Base-by-base conservation (phyloP, 2,888 invertebrate species). In the Iselma pallidipennis region DNA sequence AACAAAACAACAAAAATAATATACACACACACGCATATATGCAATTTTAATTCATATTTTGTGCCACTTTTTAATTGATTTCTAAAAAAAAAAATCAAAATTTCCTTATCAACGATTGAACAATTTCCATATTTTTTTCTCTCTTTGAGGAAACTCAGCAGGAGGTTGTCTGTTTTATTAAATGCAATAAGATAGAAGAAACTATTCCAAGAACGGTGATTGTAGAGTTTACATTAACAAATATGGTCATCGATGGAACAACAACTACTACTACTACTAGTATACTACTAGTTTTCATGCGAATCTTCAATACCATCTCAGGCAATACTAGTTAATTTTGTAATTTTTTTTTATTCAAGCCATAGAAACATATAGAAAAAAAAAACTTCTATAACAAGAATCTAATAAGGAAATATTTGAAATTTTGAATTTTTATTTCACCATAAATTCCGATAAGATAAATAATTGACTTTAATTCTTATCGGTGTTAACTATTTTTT, bases 161-260 rank as follows among this genome's bases (percentile, higher is more conserved):
- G 16, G 42, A 16, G 42, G 14, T 14, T n/a, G 42, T 37, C 42
- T 37, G 42, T 16, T 14, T n/a, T n/a, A 4, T 37, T 49, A 21
- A 49, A 49, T 37, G 49, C 49, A 50, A 50, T 29, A 6, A 25
- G 9, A 7, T 50, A 37, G 33, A 37, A 37, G 50, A 25, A 50
- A 29, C 26, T 29, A 29, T 50, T 50, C 50, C 50, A 23, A 50
- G 50, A 50, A 50, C 21, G 23, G 28, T 23, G 50, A 50, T 50
- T 29, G 26, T 26, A 14, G n/a, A 50, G 25, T 25, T 50, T 25
- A 25, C 26, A 14, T 50, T 50, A 50, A 50, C 50, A 50, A 50
- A 50, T 50, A 50, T 50, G 50, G 50, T 50, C 50, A 50, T 50
- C 26, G 50, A 50, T 16, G 25, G 50, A 29, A 50, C 49, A 25